These are phyloP conservation scores for Tenthredo distinguenda DNA, from an alignment of 2,888 invertebrate genomes.

Conservation along the genomic window DNA sequence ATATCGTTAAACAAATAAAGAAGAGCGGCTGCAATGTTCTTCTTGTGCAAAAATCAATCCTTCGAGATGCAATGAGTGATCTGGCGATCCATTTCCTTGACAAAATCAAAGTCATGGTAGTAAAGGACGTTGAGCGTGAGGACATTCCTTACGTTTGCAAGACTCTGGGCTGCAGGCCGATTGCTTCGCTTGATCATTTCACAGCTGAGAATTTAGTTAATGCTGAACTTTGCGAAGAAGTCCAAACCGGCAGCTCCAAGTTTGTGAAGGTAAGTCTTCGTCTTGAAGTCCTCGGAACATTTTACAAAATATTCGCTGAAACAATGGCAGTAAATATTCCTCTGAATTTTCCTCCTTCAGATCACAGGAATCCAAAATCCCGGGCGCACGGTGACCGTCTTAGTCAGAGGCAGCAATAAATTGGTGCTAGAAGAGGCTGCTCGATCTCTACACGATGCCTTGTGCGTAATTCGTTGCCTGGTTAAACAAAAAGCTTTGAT, in stretches of 20 bases:
- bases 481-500: conserved; percentile 95
- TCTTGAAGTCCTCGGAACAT: background rate
- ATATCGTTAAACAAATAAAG: conserved; percentile 99
- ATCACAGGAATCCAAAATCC: conserved; percentile 92
- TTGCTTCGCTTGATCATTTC: conserved; percentile 99
- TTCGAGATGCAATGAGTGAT: conserved; percentile 97
- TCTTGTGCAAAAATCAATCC: conserved; percentile 91
- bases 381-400: conserved; percentile 94
- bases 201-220: conserved; percentile 93
- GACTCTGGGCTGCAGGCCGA: conserved; percentile 95
- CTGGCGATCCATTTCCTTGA: conserved; percentile 98
- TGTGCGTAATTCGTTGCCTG: conserved; percentile 96
- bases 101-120: conserved; percentile 99
- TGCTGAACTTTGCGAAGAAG: conserved; percentile 97
- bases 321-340: background rate
- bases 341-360: conserved; percentile 74
- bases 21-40: conserved; percentile 99
- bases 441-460: conserved; percentile 90
- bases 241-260: conserved; percentile 92
- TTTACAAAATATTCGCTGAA: background rate
- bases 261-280: conserved; percentile 87
- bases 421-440: conserved; percentile 90
- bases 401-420: conserved; percentile 94
- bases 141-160: conserved; percentile 99
- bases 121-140: conserved; percentile 98